phyloP scores from a whole-genome alignment of 2,113 vertebrate genomes.

The Caretta caretta region DNA sequence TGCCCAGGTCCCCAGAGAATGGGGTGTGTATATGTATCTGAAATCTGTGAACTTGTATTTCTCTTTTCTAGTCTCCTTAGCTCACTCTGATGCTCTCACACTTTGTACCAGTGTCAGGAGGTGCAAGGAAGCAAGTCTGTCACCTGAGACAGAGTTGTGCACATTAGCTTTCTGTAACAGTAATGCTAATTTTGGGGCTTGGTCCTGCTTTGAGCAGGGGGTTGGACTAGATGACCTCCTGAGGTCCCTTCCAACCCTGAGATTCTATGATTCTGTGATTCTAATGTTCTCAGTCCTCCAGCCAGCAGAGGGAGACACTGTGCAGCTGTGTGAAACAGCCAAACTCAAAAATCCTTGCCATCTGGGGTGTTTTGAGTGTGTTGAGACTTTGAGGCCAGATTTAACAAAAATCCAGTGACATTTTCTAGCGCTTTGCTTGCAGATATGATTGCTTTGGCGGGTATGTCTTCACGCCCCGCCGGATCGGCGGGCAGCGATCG shows the following conservation, averaged over 20 bases:
- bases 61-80: background rate
- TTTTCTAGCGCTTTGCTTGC: background rate
- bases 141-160: background rate
- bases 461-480: too few relatives aligned
- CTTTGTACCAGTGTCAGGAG: background rate
- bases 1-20: background rate
- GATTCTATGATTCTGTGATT: too few relatives aligned
- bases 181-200: background rate
- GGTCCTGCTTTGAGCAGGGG: too few relatives aligned
- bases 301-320: constrained; percentile 58
- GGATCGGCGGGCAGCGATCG: too few relatives aligned
- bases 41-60: background rate
- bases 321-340: constrained; percentile 40
- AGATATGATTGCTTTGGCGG: fast-evolving
- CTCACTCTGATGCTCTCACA: background rate
- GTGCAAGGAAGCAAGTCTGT: background rate
- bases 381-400: background rate
- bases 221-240: too few relatives aligned
- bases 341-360: background rate
- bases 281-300: background rate
- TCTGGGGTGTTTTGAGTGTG: background rate
- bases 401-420: background rate
- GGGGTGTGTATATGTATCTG: background rate
- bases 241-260: too few relatives aligned
- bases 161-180: background rate